Evolutionary conservation across 2,113 vertebrate genomes (phyloP).

Genomic region (Aspiorhynchus laticeps): DNA sequence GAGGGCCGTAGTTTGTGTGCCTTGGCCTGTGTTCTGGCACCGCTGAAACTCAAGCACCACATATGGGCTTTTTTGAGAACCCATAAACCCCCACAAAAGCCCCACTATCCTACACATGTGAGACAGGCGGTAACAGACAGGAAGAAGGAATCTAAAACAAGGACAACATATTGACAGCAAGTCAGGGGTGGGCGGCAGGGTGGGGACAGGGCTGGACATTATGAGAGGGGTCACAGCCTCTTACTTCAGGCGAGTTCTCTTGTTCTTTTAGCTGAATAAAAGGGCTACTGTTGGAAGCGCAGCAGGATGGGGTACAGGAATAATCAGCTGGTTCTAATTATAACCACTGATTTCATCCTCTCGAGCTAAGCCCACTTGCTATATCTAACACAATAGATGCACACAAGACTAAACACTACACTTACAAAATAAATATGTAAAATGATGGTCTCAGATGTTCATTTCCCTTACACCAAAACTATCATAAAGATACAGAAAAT

Average conservation of each 20-base stretch:
- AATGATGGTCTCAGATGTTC: background rate
- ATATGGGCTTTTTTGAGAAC: slow-evolving; percentile 34
- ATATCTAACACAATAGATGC: slow-evolving; percentile 38
- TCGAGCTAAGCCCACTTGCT: slow-evolving; percentile 67
- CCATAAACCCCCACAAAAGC: slow-evolving; percentile 31
- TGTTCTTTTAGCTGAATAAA: slow-evolving; percentile 51
- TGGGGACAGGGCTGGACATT: slow-evolving; percentile 9
- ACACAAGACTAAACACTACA: background rate
- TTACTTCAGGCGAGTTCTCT: slow-evolving; percentile 9
- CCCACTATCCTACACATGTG: slow-evolving; percentile 25
- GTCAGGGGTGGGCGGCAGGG: background rate
- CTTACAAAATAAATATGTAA: background rate
- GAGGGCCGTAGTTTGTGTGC: slow-evolving; percentile 12
- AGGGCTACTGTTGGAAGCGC: slow-evolving; percentile 52
- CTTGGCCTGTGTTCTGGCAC: slow-evolving; percentile 37
- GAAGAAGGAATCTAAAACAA: slow-evolving; percentile 31
- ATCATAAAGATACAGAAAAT: background rate
- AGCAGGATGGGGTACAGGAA: slow-evolving; percentile 63
- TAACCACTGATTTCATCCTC: slow-evolving; percentile 74
- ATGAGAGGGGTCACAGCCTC: slow-evolving; percentile 41
- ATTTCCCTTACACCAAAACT: background rate
- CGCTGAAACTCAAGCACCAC: slow-evolving; percentile 35
- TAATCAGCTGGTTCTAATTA: slow-evolving; percentile 74
- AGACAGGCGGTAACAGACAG: background rate
- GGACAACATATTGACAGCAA: slow-evolving; percentile 17